These are phyloP conservation scores for Gobio gobio DNA, from an alignment of 2,113 vertebrate genomes.

Conservation along the genomic window DNA sequence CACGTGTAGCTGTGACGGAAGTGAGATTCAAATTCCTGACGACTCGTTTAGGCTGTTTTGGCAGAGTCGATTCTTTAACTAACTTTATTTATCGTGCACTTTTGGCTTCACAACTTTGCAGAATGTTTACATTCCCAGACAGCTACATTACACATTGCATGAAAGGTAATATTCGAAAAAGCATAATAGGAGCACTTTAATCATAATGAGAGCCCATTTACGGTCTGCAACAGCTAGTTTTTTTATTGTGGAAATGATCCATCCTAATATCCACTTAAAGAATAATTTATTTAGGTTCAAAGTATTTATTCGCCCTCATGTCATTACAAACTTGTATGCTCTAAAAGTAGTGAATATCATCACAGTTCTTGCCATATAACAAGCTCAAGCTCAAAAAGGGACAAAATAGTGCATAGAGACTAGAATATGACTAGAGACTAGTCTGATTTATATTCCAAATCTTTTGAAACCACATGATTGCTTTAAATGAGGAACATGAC, in stretches of 20 bases:
- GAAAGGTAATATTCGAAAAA: no score
- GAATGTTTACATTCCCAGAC: no score
- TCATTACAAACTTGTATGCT: not conserved
- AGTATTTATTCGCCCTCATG: not conserved
- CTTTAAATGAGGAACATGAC: not conserved
- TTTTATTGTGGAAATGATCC: not conserved
- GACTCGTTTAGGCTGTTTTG: no score
- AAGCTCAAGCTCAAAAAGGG: not conserved
- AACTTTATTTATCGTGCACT: no score
- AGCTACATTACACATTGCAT: no score
- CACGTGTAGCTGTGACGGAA: no score
- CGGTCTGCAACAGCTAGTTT: not conserved
- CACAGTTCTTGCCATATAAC: not conserved
- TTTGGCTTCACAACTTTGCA: no score
- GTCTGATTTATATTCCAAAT: not conserved
- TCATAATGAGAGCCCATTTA: not conserved
- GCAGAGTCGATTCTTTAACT: no score
- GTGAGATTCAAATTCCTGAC: no score
- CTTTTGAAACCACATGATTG: not conserved
- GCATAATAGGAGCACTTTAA: no score
- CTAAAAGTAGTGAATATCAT: not conserved
- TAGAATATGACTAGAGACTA: not conserved
- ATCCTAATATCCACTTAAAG: not conserved
- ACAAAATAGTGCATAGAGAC: not conserved
- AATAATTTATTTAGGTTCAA: not conserved